Evolutionary conservation across 2,888 invertebrate species (phyloP), one percentile per base, ranked within the genome.

Genomic region (Carterocephalus palaemon): DNA sequence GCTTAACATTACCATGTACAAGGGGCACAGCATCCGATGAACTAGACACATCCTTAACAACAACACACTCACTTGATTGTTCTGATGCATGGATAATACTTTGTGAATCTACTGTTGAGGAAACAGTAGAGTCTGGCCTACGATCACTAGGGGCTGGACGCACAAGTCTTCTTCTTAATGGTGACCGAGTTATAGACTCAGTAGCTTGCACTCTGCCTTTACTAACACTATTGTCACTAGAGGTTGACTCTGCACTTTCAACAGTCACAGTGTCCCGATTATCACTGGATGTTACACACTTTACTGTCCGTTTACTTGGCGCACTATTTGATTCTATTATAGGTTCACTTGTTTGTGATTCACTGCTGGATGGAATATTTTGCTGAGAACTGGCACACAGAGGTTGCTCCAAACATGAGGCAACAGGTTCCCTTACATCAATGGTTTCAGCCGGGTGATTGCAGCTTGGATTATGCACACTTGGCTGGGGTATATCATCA

Each of bases 181-280:
- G 85, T 12, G 82, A 80, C 53, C 72, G 67, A 19, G 73, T 70
- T 40, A 62, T 55, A 46, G 68, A 56, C 52, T 79, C 80, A 24
- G 57, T 52, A 26, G 56, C 54, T 47, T 58, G 52, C 42, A 57
- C 51, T 57, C 65, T 74, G 46, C 63, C 69, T 60, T 75, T 79
- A 76, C 79, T 75, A 59, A 75, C 69, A 78, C 74, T 77, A 74
- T 64, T 76, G 64, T 84, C 85, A 83, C 77, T 81, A 53, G 84
- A 85, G 20, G 86, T 84, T 51, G 85, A 82, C 67, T 86, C 83
- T 41, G 78, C 85, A 76, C 75, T 81, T 73, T 81, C 85, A 55
- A 83, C 74, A 63, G 70, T 76, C 54, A 85, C 74, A 74, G 69
- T 78, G 72, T 82, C 80, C 54, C 69, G 64, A 59, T 55, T 76